phyloP scores from a whole-genome alignment of 2,888 invertebrate species.

The Drosophila koepferae region DNA sequence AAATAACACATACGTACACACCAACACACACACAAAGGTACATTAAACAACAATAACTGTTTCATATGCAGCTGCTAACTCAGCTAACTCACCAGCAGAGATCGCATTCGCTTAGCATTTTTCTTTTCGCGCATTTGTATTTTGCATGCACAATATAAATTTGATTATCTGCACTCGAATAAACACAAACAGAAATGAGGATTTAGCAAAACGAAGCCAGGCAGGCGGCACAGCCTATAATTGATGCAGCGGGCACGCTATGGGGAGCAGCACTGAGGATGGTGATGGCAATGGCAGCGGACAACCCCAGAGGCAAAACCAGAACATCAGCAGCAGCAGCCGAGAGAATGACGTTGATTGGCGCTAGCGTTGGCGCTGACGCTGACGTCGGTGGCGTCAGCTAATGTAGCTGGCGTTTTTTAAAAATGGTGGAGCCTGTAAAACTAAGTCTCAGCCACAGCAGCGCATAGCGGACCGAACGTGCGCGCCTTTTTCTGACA shows the following conservation, averaged over 20 bases:
- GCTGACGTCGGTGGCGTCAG: slow-evolving; percentile 71
- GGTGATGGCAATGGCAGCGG: slow-evolving; percentile 37
- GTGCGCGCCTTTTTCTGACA: slow-evolving; percentile 71
- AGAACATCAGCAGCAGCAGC: slow-evolving; percentile 44
- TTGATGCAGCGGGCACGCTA: slow-evolving; percentile 54
- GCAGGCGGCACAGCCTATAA: slow-evolving; percentile 42
- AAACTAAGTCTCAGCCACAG: slow-evolving; percentile 29
- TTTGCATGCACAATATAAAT: slow-evolving; percentile 74
- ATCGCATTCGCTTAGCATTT: slow-evolving; percentile 58
- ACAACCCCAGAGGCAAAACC: slow-evolving; percentile 33
- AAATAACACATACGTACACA: slow-evolving; percentile 8
- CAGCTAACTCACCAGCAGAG: slow-evolving; percentile 54
- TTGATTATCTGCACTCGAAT: slow-evolving; percentile 72
- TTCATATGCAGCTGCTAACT: slow-evolving; percentile 26
- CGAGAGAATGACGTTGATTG: slow-evolving; percentile 67
- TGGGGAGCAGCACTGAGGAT: slow-evolving; percentile 55
- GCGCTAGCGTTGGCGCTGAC: slow-evolving; percentile 66
- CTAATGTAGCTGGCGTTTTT: slow-evolving; percentile 59
- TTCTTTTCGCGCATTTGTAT: slow-evolving; percentile 42
- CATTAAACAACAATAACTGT: slow-evolving; percentile 23
- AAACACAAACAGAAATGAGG: slow-evolving; percentile 57
- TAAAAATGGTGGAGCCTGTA: slow-evolving; percentile 75
- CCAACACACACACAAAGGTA: not conserved
- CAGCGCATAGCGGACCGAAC: slow-evolving; percentile 28
- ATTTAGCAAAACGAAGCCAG: slow-evolving; percentile 43